Evolutionary conservation across 2,113 vertebrate species (phyloP).

Genomic region (Malurus cyaneus): DNA sequence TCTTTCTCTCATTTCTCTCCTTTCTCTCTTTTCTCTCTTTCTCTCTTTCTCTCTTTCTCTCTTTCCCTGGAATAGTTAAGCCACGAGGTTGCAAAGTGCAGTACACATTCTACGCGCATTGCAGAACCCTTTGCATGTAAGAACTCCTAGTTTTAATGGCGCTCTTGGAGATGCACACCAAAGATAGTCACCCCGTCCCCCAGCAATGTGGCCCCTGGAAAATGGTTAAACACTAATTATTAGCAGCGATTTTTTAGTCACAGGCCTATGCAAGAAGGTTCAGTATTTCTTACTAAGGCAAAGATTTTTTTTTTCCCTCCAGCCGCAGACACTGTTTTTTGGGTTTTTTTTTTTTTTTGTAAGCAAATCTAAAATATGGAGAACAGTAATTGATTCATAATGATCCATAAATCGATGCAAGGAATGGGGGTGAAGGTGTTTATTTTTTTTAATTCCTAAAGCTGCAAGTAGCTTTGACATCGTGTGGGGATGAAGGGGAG

Average conservation of each 20-base stretch:
- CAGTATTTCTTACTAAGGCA: background rate
- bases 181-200: background rate
- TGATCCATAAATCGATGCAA: conserved; percentile 73
- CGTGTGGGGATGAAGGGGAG: conserved; percentile 87
- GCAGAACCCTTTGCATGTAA: background rate
- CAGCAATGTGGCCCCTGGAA: background rate
- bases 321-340: conserved; percentile 37
- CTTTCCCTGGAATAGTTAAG: background rate
- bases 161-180: background rate
- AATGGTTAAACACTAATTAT: background rate
- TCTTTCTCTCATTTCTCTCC: too few relatives aligned
- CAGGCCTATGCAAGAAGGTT: background rate
- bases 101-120: background rate
- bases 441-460: conserved; percentile 81
- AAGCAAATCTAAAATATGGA: conserved; percentile 69
- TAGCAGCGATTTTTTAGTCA: background rate
- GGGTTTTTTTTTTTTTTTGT: conserved; percentile 68
- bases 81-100: background rate
- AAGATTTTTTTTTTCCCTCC: background rate
- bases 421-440: conserved; percentile 63
- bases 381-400: conserved; percentile 78
- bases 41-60: background rate
- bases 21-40: background rate
- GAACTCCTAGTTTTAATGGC: background rate
- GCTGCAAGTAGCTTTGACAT: conserved; percentile 86